These are phyloP conservation scores for Pterois miles DNA, from an alignment of 2,797 vertebrate species.

Conservation along the genomic window DNA sequence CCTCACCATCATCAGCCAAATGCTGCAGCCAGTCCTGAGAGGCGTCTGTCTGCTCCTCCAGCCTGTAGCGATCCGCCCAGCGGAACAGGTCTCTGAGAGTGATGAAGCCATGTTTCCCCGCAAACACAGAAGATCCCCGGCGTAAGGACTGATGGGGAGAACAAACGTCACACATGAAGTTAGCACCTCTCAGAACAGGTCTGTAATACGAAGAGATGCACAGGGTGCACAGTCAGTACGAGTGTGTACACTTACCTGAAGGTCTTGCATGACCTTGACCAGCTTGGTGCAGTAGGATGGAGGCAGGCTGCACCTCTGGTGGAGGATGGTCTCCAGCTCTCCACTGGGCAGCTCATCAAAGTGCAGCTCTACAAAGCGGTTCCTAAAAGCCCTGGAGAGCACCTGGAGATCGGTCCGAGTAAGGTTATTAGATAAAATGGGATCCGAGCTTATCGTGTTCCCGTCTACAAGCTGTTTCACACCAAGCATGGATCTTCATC, in stretches of 20 bases:
- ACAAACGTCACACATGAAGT: not conserved
- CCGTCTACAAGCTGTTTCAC: not conserved
- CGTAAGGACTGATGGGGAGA: constrained; percentile 87
- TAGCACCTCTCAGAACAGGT: not conserved
- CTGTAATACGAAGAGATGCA: rapidly evolving
- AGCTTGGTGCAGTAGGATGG: constrained; percentile 95
- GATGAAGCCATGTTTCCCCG: constrained; percentile 97
- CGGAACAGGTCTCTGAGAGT: constrained; percentile 96
- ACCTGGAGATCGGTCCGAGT: constrained; percentile 77
- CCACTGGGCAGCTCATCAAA: constrained; percentile 93
- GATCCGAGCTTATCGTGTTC: too few species aligned
- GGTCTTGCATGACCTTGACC: constrained; percentile 94
- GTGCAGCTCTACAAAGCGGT: constrained; percentile 97
- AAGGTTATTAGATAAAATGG: not conserved
- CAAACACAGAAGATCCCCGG: constrained; percentile 94
- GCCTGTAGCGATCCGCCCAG: constrained; percentile 94
- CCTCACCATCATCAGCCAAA: constrained; percentile 92
- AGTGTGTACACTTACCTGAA: constrained; percentile 86
- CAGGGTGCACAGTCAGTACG: not conserved
- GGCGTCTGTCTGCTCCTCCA: constrained; percentile 86
- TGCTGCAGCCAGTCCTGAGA: constrained; percentile 96
- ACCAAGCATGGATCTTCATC: not conserved
- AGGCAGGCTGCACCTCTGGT: constrained; percentile 93
- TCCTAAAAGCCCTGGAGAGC: constrained; percentile 96
- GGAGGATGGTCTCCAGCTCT: constrained; percentile 94